Evolutionary conservation across 1,140 invertebrate genomes (phyloP).

Genomic region (Aphelinus certus): DNA sequence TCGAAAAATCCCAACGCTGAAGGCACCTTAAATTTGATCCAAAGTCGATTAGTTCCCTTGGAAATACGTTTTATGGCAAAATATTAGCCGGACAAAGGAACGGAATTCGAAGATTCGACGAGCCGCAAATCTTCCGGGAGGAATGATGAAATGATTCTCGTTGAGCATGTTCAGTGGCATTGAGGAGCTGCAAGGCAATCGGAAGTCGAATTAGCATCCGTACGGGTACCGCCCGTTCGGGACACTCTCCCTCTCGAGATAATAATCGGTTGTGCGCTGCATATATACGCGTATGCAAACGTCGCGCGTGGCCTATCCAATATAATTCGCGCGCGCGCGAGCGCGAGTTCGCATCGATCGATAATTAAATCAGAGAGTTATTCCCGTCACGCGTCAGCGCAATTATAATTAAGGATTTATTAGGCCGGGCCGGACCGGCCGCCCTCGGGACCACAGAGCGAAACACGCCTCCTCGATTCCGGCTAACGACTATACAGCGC

Average conservation of each 20-base stretch:
- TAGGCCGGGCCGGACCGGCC: conserved; percentile 51
- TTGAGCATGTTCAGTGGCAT: background rate
- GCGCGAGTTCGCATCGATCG: conserved; percentile 49
- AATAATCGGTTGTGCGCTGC: conserved; percentile 39
- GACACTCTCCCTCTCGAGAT: conserved; percentile 22
- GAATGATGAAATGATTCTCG: conserved; percentile 35
- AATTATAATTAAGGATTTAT: conserved; percentile 69
- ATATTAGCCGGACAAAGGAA: no score
- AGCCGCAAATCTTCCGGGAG: no score
- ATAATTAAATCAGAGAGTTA: conserved; percentile 67
- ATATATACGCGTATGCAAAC: no score
- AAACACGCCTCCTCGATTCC: conserved; percentile 61
- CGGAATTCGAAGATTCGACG: no score
- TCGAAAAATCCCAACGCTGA: no score
- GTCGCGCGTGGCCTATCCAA: background rate
- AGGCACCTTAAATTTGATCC: no score
- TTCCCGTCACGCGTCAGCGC: conserved; percentile 64
- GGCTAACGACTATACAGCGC: conserved; percentile 59
- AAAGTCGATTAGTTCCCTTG: no score
- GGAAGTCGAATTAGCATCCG: conserved; percentile 39
- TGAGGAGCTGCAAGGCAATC: background rate
- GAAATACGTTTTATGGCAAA: no score
- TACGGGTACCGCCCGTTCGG: conserved; percentile 30
- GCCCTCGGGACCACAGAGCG: conserved; percentile 43
- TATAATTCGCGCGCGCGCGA: conserved; percentile 20